Base-by-base conservation (phyloP, 2,888 invertebrate species). In the Pherbina coryleti region DNA sequence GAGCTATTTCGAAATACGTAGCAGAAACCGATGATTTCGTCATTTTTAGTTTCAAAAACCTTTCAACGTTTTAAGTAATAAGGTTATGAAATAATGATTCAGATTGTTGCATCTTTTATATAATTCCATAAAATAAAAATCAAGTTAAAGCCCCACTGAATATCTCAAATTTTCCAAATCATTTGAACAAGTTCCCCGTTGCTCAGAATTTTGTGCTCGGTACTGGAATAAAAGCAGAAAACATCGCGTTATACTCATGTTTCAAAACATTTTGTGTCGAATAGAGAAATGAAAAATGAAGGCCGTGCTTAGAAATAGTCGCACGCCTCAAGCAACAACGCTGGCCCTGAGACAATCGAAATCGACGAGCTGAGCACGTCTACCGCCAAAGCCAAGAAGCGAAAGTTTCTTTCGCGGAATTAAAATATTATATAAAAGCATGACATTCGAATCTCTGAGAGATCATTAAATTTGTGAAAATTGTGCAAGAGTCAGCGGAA, bases 311-410 rank as follows among this genome's bases (percentile, higher is more conserved):
- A 14, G 51, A 22, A 51, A 28, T 28, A 5, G 22, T 28, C 67
- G 44, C 7, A 25, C 25, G 69, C 22, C 19, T 49, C 4, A 22
- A 69, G 28, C 25, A 51, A 22, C 51, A 25, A 2, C 49, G 17
- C 9, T 37, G 67, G n/a, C 51, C 69, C 25, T 69, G 69, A 69
- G 49, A 22, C 49, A 9, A 49, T 49, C 49, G 69, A 69, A 44
- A 69, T 69, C 44, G 51, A n/a, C 14, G 28, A 22, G 51, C 25
- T 22, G 28, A 69, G 69, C 69, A 69, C 69, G 69, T 69, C 69
- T 22, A 11, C 17, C 3, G 19, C 28, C 19, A 34, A 28, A 22
- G 57, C 11, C 66, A 34, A 66, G 66, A 49, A 17, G 14, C 49
- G 28, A 17, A 11, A 22, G 11, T 22, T 51, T 49, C 8, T 66